These are phyloP conservation scores for Sciurus niger DNA, from an alignment of 2,113 vertebrate species.

Conservation along the genomic window DNA sequence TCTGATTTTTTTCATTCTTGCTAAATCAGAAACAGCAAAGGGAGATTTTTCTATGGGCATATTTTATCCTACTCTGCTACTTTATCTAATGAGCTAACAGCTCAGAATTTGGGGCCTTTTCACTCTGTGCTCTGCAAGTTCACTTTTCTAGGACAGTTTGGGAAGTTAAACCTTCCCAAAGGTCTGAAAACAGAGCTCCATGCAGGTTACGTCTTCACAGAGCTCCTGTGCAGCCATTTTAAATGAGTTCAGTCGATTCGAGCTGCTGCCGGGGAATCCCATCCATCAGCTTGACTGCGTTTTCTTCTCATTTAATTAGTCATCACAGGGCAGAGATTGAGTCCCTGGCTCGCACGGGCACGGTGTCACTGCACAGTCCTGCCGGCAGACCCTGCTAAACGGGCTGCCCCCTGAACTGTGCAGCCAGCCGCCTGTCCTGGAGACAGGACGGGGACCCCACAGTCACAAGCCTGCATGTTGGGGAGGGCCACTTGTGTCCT, in stretches of 20 bases:
- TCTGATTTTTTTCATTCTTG: constrained; percentile 83
- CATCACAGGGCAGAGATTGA: neutral
- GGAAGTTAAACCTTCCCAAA: neutral
- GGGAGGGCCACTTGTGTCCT: no score
- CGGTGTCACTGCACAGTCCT: neutral
- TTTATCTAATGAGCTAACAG: neutral
- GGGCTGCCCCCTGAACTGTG: fast-evolving
- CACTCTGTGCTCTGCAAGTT: fast-evolving
- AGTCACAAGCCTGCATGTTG: no score
- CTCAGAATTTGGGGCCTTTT: fast-evolving
- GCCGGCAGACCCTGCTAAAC: fast-evolving
- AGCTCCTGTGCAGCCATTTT: fast-evolving
- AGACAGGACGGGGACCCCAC: neutral
- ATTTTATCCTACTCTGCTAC: fast-evolving
- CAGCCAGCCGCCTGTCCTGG: neutral
- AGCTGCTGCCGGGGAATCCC: neutral
- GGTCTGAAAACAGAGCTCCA: neutral
- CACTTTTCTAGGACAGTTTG: neutral
- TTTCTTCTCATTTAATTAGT: constrained; percentile 36
- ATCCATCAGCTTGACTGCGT: neutral
- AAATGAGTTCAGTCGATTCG: neutral
- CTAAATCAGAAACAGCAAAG: constrained; percentile 61
- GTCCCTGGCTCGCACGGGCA: neutral
- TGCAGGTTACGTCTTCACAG: neutral
- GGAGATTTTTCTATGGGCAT: neutral